A percentile compares a stretch with the other conserved stretches of the same genome.
These are phyloP conservation scores for Xylophagus ater DNA, from an alignment of 2,888 invertebrate species.

Conservation along the genomic window DNA sequence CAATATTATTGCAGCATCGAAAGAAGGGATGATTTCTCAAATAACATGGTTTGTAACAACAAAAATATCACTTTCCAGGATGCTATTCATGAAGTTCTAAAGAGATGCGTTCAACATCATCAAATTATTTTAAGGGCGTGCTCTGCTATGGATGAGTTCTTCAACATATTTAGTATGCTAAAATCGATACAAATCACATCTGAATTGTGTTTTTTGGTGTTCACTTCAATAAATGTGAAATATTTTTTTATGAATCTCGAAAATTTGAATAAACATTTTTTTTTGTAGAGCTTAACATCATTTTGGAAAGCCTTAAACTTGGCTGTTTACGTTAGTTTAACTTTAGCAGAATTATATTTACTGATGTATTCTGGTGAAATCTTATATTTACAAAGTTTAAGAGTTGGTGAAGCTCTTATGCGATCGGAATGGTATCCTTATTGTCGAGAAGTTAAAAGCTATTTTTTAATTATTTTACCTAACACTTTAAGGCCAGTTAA, in stretches of 20 bases:
- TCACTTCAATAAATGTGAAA: conserved; percentile 19
- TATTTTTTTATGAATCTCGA: neutral
- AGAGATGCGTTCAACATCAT: conserved; percentile 22
- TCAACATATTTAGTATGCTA: conserved; percentile 11
- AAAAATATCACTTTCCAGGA: neutral
- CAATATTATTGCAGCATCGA: conserved; percentile 14
- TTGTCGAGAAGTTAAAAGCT: conserved; percentile 6
- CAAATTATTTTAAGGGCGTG: conserved; percentile 21
- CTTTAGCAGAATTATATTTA: conserved; percentile 13
- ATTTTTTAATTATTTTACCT: conserved; percentile 8
- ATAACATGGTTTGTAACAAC: neutral
- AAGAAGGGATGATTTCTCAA: conserved; percentile 1
- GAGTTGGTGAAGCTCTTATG: conserved; percentile 11
- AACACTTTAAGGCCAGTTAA: no score
- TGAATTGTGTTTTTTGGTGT: conserved; percentile 20
- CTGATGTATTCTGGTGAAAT: conserved; percentile 14
- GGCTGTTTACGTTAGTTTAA: conserved; percentile 13
- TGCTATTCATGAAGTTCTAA: conserved; percentile 12
- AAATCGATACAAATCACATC: conserved; percentile 21
- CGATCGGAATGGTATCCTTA: conserved; percentile 14
- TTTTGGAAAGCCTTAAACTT: conserved; percentile 11
- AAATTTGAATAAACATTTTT: no score
- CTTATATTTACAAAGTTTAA: conserved; percentile 7
- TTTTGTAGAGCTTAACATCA: conserved; percentile 5
- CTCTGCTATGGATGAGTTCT: conserved; percentile 14